phyloP scores from a whole-genome alignment of 1,140 invertebrate genomes.

The Pogonus chalceus region DNA sequence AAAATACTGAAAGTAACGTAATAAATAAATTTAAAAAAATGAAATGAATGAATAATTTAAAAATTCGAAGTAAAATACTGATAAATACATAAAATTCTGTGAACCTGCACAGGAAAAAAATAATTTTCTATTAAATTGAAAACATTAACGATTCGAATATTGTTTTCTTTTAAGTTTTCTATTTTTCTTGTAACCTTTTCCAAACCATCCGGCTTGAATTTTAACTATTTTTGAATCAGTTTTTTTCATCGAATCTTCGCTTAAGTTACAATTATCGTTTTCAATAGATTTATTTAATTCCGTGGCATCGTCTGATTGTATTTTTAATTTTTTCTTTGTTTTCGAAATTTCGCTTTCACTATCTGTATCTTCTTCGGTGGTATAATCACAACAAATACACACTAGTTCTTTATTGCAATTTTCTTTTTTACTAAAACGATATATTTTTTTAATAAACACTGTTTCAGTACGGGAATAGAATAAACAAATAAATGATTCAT shows the following conservation, averaged over 20 bases:
- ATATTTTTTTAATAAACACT: constrained; percentile 33
- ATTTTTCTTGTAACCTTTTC: constrained; percentile 45
- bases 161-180: constrained; percentile 25
- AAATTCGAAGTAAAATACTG: no score
- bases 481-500: constrained; percentile 41
- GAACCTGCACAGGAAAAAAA: not conserved
- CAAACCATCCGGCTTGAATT: constrained; percentile 48
- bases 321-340: constrained; percentile 6
- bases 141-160: not conserved
- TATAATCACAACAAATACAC: constrained; percentile 47
- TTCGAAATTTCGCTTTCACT: constrained; percentile 28
- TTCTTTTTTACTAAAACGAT: constrained; percentile 37
- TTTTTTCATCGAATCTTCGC: constrained; percentile 23
- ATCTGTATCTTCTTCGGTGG: constrained; percentile 34
- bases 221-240: constrained; percentile 27
- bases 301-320: constrained; percentile 26
- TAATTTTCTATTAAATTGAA: not conserved
- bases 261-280: constrained; percentile 19
- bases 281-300: constrained; percentile 35
- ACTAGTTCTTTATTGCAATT: constrained; percentile 30
- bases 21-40: no score
- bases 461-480: constrained; percentile 40
- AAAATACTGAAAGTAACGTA: no score
- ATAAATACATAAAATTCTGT: not conserved
- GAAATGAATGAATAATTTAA: no score